These are phyloP conservation scores for Trisateles emortualis DNA, from an alignment of 2,888 invertebrate species.

Conservation along the genomic window DNA sequence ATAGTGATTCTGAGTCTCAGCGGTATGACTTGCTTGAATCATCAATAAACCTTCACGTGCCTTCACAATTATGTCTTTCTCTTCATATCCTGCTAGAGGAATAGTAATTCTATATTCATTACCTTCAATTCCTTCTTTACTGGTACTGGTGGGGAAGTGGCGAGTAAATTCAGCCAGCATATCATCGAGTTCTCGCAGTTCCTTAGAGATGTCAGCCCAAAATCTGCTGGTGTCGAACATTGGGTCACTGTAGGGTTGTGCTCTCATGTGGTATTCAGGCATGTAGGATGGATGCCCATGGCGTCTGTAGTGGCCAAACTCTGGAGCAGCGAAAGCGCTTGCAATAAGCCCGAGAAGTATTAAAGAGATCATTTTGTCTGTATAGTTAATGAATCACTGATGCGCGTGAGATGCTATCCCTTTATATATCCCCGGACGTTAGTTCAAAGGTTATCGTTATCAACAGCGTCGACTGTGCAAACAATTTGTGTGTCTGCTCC, in stretches of 20 bases:
- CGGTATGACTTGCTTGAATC: conserved; percentile 68
- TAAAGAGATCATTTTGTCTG: conserved; percentile 57
- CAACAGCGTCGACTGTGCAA: conserved; percentile 56
- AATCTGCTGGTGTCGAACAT: conserved; percentile 69
- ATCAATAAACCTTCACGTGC: conserved; percentile 69
- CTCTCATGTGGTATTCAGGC: conserved; percentile 28
- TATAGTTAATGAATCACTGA: conserved; percentile 30
- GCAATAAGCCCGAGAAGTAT: conserved; percentile 58
- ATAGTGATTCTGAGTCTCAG: conserved; percentile 52
- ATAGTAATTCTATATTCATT: conserved; percentile 68
- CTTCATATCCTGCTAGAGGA: conserved; percentile 61
- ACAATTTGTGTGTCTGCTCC: conserved; percentile 35
- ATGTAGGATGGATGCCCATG: conserved; percentile 22
- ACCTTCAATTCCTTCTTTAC: conserved; percentile 57
- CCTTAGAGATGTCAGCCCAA: conserved; percentile 62
- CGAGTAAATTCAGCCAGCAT: conserved; percentile 58
- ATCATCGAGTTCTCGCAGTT: conserved; percentile 62
- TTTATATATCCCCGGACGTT: conserved; percentile 51
- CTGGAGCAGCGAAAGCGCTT: conserved; percentile 65
- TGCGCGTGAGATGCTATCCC: conserved; percentile 13
- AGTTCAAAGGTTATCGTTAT: conserved; percentile 65
- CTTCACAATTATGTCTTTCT: conserved; percentile 74
- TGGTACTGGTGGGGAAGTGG: conserved; percentile 56
- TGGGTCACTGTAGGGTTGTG: conserved; percentile 37
- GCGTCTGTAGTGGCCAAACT: conserved; percentile 26